Evolutionary conservation across 2,888 invertebrate genomes (phyloP).

Genomic region (Macroteleia sp.): DNA sequence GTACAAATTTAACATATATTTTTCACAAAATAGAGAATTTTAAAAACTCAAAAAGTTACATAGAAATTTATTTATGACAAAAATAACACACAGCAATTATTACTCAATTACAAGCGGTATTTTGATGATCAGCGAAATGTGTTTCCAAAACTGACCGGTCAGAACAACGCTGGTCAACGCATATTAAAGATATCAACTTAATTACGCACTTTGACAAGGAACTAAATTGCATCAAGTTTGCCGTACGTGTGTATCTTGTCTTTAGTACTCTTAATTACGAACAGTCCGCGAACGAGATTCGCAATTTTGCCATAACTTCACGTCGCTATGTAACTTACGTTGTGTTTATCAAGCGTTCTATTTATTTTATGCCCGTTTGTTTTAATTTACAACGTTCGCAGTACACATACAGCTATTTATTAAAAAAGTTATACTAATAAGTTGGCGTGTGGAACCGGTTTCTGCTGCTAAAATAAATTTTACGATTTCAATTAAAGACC

Average conservation of each 20-base stretch:
- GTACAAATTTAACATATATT: too few species aligned
- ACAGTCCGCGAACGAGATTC: constrained; percentile 70
- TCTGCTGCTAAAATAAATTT: too few species aligned
- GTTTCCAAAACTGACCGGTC: neutral
- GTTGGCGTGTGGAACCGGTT: neutral
- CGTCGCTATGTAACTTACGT: constrained; percentile 28
- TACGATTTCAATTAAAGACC: too few species aligned
- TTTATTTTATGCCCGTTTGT: constrained; percentile 37
- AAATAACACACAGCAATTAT: too few species aligned
- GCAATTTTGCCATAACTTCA: constrained; percentile 65
- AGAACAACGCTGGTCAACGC: constrained; percentile 8
- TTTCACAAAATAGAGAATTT: too few species aligned
- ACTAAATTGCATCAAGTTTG: constrained; percentile 30
- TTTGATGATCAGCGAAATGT: too few species aligned
- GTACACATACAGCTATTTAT: neutral
- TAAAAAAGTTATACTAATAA: constrained; percentile 2
- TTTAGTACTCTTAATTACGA: constrained; percentile 69
- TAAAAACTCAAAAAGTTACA: too few species aligned
- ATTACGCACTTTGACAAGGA: constrained; percentile 40
- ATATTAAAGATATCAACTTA: constrained; percentile 32
- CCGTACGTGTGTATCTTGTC: constrained; percentile 29
- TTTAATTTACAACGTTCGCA: constrained; percentile 19
- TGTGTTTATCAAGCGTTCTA: constrained; percentile 39
- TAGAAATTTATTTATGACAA: too few species aligned
- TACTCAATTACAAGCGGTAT: too few species aligned